These are phyloP conservation scores for Sprattus sprattus DNA, from an alignment of 2,113 vertebrate species.

Conservation along the genomic window DNA sequence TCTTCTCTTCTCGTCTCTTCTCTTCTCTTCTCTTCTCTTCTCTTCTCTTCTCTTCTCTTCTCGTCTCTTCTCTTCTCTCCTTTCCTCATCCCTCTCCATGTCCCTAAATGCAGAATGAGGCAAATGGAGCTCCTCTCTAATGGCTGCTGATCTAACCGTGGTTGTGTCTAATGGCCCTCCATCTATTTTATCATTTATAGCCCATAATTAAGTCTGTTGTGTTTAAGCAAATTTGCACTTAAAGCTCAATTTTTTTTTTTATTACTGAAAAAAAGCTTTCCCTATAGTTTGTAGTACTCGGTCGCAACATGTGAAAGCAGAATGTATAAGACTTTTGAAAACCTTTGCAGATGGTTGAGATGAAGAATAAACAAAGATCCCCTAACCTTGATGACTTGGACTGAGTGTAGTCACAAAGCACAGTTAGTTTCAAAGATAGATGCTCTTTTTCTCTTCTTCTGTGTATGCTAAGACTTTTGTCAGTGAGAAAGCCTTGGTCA, in stretches of 20 bases:
- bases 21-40: background rate
- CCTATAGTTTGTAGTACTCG: background rate
- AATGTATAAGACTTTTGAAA: background rate
- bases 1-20: conserved; percentile 10
- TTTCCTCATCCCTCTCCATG: conserved; percentile 47
- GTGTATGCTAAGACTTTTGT: background rate
- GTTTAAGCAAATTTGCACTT: conserved; percentile 47
- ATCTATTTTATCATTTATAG: conserved; percentile 52
- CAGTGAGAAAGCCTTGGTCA: background rate
- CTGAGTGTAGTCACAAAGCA: background rate
- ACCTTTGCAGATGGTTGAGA: background rate
- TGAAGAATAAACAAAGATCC: background rate
- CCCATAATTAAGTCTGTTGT: conserved; percentile 53
- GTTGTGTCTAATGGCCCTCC: conserved; percentile 49
- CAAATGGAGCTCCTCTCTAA: conserved; percentile 63
- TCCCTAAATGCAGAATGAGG: conserved; percentile 60
- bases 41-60: conserved; percentile 15
- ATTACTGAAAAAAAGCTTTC: background rate
- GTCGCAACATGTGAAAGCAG: background rate
- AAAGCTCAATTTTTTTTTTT: conserved; percentile 51
- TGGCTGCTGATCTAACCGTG: conserved; percentile 48
- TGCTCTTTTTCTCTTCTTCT: background rate
- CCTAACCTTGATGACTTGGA: background rate
- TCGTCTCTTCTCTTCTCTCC: conserved; percentile 29
- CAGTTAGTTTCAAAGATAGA: background rate